Conservation (phyloP, 2,888 invertebrate species). For the Drosophila tanythrix region DNA sequence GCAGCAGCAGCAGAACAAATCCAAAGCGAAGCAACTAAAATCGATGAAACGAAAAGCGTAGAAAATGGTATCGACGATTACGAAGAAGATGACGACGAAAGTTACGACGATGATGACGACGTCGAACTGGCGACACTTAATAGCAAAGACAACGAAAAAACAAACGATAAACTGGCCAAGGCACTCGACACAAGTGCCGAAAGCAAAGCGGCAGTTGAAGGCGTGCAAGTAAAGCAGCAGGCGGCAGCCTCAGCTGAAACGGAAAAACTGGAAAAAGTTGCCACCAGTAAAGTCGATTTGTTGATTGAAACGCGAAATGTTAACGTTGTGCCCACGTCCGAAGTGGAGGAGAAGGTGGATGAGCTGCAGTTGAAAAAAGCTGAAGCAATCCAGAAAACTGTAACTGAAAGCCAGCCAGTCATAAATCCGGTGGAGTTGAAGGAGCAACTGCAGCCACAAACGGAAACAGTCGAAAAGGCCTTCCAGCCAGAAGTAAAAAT, state of each 20-base stretch:
- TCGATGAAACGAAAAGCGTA: slow-evolving; percentile 26
- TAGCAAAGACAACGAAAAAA: slow-evolving; percentile 44
- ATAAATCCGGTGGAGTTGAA: neutral
- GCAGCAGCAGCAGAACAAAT: slow-evolving; percentile 7
- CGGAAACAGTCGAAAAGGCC: neutral
- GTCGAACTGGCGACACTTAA: slow-evolving; percentile 58
- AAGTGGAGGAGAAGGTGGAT: neutral
- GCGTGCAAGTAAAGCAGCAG: neutral
- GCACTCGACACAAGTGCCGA: neutral
- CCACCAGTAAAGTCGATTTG: neutral
- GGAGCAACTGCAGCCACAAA: neutral
- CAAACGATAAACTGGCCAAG: slow-evolving; percentile 18
- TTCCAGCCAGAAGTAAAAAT: neutral
- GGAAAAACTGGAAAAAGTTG: neutral
- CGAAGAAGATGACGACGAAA: slow-evolving; percentile 70
- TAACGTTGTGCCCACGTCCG: neutral
- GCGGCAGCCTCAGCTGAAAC: neutral
- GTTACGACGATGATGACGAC: slow-evolving; percentile 57
- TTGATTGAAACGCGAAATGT: slow-evolving; percentile 25
- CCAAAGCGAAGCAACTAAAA: slow-evolving; percentile 1
- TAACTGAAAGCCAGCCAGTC: neutral
- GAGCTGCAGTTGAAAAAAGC: neutral
- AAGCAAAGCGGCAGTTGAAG: neutral
- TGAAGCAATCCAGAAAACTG: neutral
- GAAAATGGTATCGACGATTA: slow-evolving; percentile 55